Percentiles rank a stretch among this genome's conserved stretches.
These are phyloP conservation scores for Acanthoscelides obtectus DNA, from an alignment of 2,888 invertebrate species.

Conservation along the genomic window DNA sequence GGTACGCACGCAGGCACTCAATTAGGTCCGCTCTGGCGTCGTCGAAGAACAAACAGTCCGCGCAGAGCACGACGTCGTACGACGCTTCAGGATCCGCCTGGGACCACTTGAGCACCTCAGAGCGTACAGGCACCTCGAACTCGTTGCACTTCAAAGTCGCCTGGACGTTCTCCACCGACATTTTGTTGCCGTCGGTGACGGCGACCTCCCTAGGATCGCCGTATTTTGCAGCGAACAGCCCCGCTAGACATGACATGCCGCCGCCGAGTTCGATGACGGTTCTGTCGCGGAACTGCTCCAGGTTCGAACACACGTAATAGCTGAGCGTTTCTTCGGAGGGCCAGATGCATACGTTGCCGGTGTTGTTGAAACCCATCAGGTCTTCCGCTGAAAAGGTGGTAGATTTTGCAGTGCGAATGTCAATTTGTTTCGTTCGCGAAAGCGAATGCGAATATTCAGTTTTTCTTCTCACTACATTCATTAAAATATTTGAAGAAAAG, in stretches of 20 bases:
- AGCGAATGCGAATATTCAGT: neutral
- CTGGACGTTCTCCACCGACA: conserved; percentile 68
- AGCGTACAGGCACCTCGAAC: conserved; percentile 45
- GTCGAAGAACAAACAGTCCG: conserved; percentile 77
- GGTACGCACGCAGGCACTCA: conserved; percentile 60
- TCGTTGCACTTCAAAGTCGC: conserved; percentile 62
- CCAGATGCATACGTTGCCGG: conserved; percentile 77
- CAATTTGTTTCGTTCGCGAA: neutral
- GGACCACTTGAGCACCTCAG: conserved; percentile 54
- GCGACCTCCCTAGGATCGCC: conserved; percentile 60
- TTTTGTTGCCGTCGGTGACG: conserved; percentile 74
- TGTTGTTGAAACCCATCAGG: conserved; percentile 77
- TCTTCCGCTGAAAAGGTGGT: conserved; percentile 55
- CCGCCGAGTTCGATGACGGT: conserved; percentile 75
- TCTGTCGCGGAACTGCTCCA: conserved; percentile 60
- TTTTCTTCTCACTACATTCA: no score
- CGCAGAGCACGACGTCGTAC: conserved; percentile 70
- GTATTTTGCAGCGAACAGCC: conserved; percentile 66
- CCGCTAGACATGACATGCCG: conserved; percentile 80
- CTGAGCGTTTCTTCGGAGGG: conserved; percentile 73
- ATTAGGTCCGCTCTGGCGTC: conserved; percentile 64
- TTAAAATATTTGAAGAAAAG: no score
- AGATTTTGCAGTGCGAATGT: neutral
- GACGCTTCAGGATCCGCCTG: conserved; percentile 41
- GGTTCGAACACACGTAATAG: conserved; percentile 62